These are phyloP conservation scores for Microplitis mediator DNA, from an alignment of 1,140 invertebrate species.

Conservation along the genomic window DNA sequence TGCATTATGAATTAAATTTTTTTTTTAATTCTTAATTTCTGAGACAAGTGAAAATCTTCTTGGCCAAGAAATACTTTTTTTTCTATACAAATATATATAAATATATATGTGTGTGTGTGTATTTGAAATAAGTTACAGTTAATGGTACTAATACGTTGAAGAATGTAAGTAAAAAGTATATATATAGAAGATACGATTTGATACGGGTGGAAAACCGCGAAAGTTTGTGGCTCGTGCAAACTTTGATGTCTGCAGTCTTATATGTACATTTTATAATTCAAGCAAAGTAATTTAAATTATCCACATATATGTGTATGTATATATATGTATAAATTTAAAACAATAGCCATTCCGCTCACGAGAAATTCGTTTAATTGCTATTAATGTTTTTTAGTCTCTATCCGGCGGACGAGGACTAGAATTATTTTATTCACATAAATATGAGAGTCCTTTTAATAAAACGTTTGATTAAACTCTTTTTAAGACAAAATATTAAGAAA, in stretches of 20 bases:
- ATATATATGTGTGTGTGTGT: too few relatives aligned
- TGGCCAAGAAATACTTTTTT: too few relatives aligned
- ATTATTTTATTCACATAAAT: neutral
- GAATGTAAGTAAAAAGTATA: neutral
- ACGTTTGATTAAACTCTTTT: neutral
- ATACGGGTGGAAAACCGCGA: conserved; percentile 1
- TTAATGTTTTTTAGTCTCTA: conserved; percentile 38
- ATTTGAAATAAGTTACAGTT: too few relatives aligned
- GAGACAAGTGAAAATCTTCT: too few relatives aligned
- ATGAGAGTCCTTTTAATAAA: neutral
- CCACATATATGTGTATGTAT: neutral
- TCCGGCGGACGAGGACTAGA: conserved; percentile 12
- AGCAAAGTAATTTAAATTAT: neutral
- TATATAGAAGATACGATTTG: neutral
- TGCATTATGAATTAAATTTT: too few relatives aligned
- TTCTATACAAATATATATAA: too few relatives aligned
- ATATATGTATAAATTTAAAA: conserved; percentile 32
- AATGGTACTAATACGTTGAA: neutral
- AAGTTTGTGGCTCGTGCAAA: conserved; percentile 5
- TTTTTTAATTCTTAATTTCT: too few relatives aligned
- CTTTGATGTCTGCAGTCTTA: neutral
- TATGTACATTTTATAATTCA: neutral
- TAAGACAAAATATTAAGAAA: conserved; percentile 3
- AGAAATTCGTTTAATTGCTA: conserved; percentile 45
- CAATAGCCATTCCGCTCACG: conserved; percentile 45